Percentiles rank a stretch among this genome's conserved stretches.
Evolutionary conservation across 2,113 vertebrate genomes (phyloP).

Genomic region (Hydropotes inermis): DNA sequence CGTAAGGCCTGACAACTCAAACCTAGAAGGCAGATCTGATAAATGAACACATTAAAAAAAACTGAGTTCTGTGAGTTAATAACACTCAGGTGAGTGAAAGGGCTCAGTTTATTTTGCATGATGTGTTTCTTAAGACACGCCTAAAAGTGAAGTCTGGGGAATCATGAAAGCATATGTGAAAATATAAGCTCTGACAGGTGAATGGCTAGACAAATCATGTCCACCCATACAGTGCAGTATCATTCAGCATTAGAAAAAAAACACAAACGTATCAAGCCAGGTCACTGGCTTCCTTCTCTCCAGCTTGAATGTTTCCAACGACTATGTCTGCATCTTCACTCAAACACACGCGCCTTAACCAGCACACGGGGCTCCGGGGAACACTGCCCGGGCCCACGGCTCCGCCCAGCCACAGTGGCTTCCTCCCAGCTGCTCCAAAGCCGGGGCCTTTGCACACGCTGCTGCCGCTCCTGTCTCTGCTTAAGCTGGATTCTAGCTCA

Average conservation of each 20-base stretch:
- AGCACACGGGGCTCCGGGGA: neutral
- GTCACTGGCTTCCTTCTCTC: neutral
- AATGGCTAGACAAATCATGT: accelerated
- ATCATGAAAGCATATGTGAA: accelerated
- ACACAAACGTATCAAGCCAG: too few relatives aligned
- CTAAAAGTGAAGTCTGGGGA: neutral
- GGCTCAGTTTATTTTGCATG: accelerated
- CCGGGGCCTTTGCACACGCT: neutral
- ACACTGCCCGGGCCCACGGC: neutral
- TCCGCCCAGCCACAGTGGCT: neutral
- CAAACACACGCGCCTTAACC: too few relatives aligned
- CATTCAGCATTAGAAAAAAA: too few relatives aligned
- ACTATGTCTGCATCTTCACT: neutral
- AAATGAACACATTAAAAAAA: neutral
- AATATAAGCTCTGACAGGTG: accelerated
- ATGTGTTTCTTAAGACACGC: accelerated
- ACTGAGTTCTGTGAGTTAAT: neutral
- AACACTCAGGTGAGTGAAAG: neutral
- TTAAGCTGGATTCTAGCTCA: neutral
- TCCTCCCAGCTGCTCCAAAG: neutral
- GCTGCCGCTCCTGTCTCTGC: neutral
- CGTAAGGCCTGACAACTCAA: neutral
- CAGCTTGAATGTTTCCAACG: neutral
- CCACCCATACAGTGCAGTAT: accelerated
- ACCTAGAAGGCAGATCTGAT: neutral